Conservation (phyloP, 2,888 invertebrate species). For the Chorisops tibialis region DNA sequence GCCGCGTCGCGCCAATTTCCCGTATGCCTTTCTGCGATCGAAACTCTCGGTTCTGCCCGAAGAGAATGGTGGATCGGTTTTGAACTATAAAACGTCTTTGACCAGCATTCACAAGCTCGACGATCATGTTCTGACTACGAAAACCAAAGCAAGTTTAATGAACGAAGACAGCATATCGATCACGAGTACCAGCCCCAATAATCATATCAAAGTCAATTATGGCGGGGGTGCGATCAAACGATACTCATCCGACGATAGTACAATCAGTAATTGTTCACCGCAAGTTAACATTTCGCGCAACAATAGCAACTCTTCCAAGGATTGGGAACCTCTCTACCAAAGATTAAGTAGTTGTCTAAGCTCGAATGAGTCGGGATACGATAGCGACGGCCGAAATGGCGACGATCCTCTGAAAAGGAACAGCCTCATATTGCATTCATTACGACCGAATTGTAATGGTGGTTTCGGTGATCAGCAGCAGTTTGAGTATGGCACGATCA, state of each 20-base stretch:
- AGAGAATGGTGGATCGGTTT: conserved; percentile 60
- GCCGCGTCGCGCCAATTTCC: conserved; percentile 65
- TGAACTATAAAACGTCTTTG: conserved; percentile 50
- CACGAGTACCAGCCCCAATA: conserved; percentile 41
- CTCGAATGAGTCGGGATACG: conserved; percentile 80
- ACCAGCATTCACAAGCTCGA: conserved; percentile 37
- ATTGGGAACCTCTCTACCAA: conserved; percentile 60
- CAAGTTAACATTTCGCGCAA: conserved; percentile 54
- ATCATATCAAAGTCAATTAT: conserved; percentile 36
- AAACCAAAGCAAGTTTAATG: conserved; percentile 26
- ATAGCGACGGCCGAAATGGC: conserved; percentile 68
- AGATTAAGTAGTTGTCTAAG: conserved; percentile 71
- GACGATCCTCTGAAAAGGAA: conserved; percentile 55
- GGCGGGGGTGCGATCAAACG: conserved; percentile 40
- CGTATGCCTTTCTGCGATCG: conserved; percentile 73
- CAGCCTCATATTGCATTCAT: conserved; percentile 18
- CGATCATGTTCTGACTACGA: conserved; percentile 20
- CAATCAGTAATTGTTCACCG: conserved; percentile 46
- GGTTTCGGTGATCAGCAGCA: conserved; percentile 49
- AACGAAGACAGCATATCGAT: conserved; percentile 41
- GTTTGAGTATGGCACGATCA: conserved; percentile 58
- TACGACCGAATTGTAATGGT: conserved; percentile 35
- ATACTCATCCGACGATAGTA: conserved; percentile 45
- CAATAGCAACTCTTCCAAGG: conserved; percentile 58
- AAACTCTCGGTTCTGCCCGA: conserved; percentile 74